A percentile compares a stretch with the other conserved stretches of the same genome.
Evolutionary conservation across 2,888 invertebrate genomes (phyloP).

Genomic region (Cerastis rubricosa): DNA sequence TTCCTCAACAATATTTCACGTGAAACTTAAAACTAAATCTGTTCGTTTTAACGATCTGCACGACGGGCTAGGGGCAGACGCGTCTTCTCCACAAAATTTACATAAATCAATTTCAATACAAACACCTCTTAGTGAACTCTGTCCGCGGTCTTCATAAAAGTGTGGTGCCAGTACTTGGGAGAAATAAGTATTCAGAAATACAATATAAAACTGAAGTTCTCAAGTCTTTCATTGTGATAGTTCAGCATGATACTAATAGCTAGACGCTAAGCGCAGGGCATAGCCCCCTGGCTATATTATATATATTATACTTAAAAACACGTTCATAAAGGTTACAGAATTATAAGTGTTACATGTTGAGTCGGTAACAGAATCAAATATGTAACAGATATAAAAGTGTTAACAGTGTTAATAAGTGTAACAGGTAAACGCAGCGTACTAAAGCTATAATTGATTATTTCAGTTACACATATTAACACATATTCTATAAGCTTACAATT

Average conservation of each 20-base stretch:
- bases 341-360: no score
- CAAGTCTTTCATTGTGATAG: background rate
- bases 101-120: conserved; percentile 90
- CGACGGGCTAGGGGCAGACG: conserved; percentile 76
- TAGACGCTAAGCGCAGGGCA: background rate
- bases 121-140: conserved; percentile 90
- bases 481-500: no score
- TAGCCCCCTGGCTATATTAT: no score
- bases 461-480: no score
- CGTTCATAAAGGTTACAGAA: no score
- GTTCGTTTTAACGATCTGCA: conserved; percentile 80
- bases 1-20: conserved; percentile 53
- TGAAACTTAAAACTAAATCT: conserved; percentile 73
- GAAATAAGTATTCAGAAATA: background rate
- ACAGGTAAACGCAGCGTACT: no score
- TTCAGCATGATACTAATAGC: background rate
- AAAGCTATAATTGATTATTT: no score
- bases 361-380: no score
- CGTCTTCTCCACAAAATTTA: conserved; percentile 87
- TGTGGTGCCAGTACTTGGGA: conserved; percentile 62
- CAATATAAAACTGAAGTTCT: background rate
- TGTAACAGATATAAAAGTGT: no score
- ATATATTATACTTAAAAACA: no score
- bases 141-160: conserved; percentile 79
- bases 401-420: no score